Conservation (phyloP, 35 echinoderm and acorn worm species). For the Lytechinus variegatus region DNA sequence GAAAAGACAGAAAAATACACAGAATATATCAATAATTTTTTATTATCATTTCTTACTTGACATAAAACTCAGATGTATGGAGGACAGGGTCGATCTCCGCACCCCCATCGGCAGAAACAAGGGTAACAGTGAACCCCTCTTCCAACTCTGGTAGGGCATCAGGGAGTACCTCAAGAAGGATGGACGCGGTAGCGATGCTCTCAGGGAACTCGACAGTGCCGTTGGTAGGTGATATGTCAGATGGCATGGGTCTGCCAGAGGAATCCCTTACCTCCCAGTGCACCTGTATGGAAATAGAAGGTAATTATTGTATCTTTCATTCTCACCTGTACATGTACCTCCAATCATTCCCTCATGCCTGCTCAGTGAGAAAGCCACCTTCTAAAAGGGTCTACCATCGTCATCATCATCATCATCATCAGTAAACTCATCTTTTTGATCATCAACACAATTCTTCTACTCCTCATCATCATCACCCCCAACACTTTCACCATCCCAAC, state of each 20-base stretch:
- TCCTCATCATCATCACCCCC: background rate
- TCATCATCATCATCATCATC: background rate
- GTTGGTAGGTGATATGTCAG: conserved; percentile 75
- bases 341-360: background rate
- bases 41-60: conserved; percentile 67
- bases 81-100: conserved; percentile 84
- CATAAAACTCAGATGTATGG: conserved; percentile 75
- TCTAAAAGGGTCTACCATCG: background rate
- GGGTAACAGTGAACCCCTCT: conserved; percentile 65
- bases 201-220: conserved; percentile 76
- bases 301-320: background rate
- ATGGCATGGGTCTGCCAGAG: conserved; percentile 8
- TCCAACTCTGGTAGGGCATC: conserved; percentile 75
- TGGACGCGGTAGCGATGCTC: conserved; percentile 68
- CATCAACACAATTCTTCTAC: background rate
- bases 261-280: conserved; percentile 74
- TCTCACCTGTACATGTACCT: background rate
- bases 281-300: conserved; percentile 54
- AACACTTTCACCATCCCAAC: background rate
- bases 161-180: conserved; percentile 75
- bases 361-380: background rate
- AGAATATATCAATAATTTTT: no score
- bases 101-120: conserved; percentile 79
- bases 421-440: background rate
- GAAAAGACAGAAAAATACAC: no score